A percentile compares a stretch with the other conserved stretches of the same genome.
Conservation (phyloP, 2,888 invertebrate genomes). For the Blastobasis lacticolella region DNA sequence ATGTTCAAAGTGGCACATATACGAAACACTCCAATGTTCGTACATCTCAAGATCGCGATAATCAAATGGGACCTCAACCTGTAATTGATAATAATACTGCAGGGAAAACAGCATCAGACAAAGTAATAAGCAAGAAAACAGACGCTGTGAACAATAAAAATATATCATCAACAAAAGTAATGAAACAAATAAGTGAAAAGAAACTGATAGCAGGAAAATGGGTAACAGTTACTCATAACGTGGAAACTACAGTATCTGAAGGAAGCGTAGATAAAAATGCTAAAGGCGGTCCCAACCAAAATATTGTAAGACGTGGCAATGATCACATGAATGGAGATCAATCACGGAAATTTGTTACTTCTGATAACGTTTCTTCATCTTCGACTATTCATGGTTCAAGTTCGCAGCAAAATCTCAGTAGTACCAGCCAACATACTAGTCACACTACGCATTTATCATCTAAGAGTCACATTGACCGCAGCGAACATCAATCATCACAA, state of each 20-base stretch:
- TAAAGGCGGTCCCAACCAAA: no score
- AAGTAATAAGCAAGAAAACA: conserved; percentile 29
- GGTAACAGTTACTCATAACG: conserved; percentile 73
- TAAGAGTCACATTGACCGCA: conserved; percentile 26
- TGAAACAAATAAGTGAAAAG: conserved; percentile 73
- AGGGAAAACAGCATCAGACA: conserved; percentile 29
- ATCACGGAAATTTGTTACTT: no score
- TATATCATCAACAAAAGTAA: conserved; percentile 59
- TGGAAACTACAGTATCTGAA: conserved; percentile 74
- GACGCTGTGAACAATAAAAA: conserved; percentile 43
- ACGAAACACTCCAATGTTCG: conserved; percentile 25
- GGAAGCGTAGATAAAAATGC: conserved; percentile 6
- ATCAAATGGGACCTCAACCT: conserved; percentile 36
- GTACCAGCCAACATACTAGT: conserved; percentile 20
- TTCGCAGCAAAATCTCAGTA: conserved; percentile 20
- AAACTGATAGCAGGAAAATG: conserved; percentile 66
- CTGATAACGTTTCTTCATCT: conserved; percentile 18
- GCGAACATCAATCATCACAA: conserved; percentile 29
- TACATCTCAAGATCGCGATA: conserved; percentile 26
- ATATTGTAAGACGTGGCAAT: no score
- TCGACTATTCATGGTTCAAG: conserved; percentile 25
- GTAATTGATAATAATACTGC: conserved; percentile 58
- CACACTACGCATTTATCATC: neutral
- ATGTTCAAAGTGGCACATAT: conserved; percentile 31
- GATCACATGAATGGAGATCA: no score